These are phyloP conservation scores for Priapulus caudatus DNA, from an alignment of 2,888 invertebrate species.

Conservation along the genomic window DNA sequence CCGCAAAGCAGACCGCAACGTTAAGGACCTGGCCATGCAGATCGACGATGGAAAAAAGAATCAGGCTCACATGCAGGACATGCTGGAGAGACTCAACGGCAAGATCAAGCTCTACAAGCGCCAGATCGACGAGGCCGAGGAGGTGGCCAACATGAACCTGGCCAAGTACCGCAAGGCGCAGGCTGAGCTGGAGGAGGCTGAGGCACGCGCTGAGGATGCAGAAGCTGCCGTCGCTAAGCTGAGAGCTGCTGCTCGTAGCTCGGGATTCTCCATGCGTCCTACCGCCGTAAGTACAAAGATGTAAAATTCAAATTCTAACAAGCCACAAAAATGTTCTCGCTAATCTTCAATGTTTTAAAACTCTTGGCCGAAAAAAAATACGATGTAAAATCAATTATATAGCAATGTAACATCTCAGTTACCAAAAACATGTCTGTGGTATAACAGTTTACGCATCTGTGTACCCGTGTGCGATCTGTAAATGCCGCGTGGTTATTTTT, in stretches of 20 bases:
- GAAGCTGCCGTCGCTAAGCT: conserved; percentile 41
- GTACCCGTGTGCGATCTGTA: no score
- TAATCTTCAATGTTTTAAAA: no score
- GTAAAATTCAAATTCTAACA: no score
- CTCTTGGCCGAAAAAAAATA: no score
- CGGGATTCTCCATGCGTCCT: no score
- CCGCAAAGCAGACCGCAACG: conserved; percentile 76
- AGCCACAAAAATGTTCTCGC: no score
- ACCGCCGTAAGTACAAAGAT: no score
- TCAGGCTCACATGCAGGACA: conserved; percentile 40
- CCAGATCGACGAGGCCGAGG: conserved; percentile 45
- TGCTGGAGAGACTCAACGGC: conserved; percentile 42
- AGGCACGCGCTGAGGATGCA: conserved; percentile 43
- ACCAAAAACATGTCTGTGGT: no score
- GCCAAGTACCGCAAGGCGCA: conserved; percentile 44
- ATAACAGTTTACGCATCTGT: no score
- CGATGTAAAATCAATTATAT: no score
- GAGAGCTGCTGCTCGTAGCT: conserved; percentile 33
- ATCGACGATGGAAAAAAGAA: conserved; percentile 43
- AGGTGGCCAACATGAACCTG: conserved; percentile 43
- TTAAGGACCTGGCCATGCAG: conserved; percentile 40
- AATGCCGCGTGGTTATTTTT: no score
- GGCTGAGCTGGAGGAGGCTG: conserved; percentile 43
- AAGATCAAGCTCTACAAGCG: conserved; percentile 45
- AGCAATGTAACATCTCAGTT: no score